These are phyloP conservation scores for Zootoca vivipara DNA, from an alignment of 2,113 vertebrate genomes.

Conservation along the genomic window DNA sequence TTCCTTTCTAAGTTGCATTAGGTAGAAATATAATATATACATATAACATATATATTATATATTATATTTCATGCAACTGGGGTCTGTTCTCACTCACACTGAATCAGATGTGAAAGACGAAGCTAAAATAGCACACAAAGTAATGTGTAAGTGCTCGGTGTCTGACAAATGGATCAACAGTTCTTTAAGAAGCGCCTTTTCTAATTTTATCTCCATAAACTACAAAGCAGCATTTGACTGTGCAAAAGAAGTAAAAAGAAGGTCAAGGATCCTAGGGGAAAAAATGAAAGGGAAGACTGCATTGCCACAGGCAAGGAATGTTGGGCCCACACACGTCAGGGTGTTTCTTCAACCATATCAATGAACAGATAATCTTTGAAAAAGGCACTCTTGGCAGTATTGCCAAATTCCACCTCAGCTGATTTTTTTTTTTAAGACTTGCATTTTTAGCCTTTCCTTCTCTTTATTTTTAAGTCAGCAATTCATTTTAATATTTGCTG, in stretches of 20 bases:
- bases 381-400: not conserved
- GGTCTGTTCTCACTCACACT: not conserved
- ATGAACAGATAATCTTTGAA: conserved; percentile 5
- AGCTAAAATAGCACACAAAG: not conserved
- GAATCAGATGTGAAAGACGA: not conserved
- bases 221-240: conserved; percentile 35
- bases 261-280: conserved; percentile 17
- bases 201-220: not conserved
- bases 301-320: conserved; percentile 26
- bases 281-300: conserved; percentile 39
- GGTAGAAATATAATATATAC: not conserved
- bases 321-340: not conserved
- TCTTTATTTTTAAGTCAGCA: conserved; percentile 17
- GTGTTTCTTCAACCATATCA: not conserved
- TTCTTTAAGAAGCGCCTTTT: conserved; percentile 23
- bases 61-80: not conserved
- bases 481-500: conserved; percentile 23
- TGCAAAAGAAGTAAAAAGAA: not conserved
- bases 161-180: not conserved
- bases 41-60: no score
- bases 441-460: not conserved
- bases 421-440: not conserved
- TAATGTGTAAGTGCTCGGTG: not conserved
- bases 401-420: conserved; percentile 1
- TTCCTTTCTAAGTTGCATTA: not conserved